Conservation (phyloP, 2,888 invertebrate genomes). For the Lycocerus yunnanus region DNA sequence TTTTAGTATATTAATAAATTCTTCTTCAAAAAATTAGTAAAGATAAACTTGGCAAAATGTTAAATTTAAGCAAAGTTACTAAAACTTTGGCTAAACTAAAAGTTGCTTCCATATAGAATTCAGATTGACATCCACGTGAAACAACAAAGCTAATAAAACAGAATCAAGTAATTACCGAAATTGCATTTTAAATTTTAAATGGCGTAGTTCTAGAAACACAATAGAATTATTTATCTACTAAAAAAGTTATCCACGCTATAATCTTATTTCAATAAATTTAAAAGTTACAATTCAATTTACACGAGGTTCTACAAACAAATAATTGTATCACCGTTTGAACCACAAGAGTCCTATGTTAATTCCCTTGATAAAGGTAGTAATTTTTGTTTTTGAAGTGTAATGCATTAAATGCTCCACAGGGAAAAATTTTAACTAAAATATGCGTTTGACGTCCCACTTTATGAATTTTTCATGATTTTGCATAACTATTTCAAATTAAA, state of each 20-base stretch:
- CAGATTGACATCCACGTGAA: not conserved
- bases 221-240: not conserved
- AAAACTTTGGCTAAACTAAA: not conserved
- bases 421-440: not conserved
- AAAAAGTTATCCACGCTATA: not conserved
- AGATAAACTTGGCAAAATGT: not conserved
- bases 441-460: not conserved
- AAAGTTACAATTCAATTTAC: not conserved
- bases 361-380: not conserved
- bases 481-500: not conserved
- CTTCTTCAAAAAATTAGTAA: not conserved
- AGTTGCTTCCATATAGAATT: not conserved
- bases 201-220: not conserved
- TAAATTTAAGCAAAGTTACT: not conserved
- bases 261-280: not conserved
- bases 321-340: not conserved
- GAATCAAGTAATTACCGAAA: not conserved
- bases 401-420: not conserved
- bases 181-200: not conserved
- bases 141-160: not conserved
- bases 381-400: not conserved
- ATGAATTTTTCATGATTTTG: conserved; percentile 1
- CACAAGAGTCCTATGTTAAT: not conserved
- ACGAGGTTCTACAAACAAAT: not conserved
- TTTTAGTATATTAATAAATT: not conserved